Evolutionary conservation across 2,797 vertebrate species (phyloP).

Genomic region (Pseudochirops cupreus): DNA sequence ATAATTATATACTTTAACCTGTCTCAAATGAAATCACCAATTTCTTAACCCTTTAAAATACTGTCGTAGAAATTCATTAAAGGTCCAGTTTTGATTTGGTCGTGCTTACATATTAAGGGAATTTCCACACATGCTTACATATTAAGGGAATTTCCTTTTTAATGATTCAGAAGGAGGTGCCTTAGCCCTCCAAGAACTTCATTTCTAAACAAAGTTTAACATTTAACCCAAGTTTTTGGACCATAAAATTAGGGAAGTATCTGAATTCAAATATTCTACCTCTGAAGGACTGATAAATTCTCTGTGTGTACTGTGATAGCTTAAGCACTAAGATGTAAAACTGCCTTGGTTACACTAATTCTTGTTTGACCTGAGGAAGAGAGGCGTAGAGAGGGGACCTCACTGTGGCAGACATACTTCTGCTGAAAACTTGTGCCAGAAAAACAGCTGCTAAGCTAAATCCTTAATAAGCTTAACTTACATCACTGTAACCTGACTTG

Average conservation of each 20-base stretch:
- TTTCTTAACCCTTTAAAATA: slow-evolving; percentile 19
- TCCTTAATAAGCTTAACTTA: slow-evolving; percentile 54
- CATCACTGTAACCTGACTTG: slow-evolving; percentile 34
- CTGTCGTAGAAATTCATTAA: background rate
- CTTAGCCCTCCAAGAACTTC: background rate
- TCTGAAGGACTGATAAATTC: background rate
- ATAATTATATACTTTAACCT: slow-evolving; percentile 10
- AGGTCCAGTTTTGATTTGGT: background rate
- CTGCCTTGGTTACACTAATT: slow-evolving; percentile 31
- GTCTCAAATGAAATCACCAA: slow-evolving; percentile 40
- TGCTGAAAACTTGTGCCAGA: slow-evolving; percentile 45
- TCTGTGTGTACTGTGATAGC: background rate
- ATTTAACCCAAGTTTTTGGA: background rate
- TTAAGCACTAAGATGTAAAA: slow-evolving; percentile 19
- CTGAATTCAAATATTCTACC: slow-evolving; percentile 31
- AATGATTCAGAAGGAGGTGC: slow-evolving; percentile 11
- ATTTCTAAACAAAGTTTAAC: background rate
- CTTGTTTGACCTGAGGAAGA: slow-evolving; percentile 14
- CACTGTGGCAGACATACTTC: background rate
- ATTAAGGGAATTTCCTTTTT: slow-evolving; percentile 3
- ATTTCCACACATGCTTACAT: background rate
- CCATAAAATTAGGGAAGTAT: slow-evolving; percentile 30
- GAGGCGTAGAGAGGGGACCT: slow-evolving; percentile 11
- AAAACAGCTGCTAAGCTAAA: slow-evolving; percentile 50
- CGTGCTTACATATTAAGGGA: background rate